Base-by-base conservation (phyloP, 1,140 invertebrate species). In the Zaprionus taronus region DNA sequence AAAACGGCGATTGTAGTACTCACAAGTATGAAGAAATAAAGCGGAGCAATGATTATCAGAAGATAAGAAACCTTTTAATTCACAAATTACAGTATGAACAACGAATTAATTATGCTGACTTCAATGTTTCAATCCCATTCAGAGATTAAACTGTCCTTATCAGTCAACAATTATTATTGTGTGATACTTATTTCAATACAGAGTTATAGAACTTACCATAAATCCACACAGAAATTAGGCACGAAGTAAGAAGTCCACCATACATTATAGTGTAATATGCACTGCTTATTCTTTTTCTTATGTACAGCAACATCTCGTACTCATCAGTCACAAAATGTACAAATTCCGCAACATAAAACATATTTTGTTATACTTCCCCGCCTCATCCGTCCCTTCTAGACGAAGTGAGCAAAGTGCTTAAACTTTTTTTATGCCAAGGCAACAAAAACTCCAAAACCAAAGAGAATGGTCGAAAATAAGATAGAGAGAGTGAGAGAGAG, bases 291-390 rank as follows among this genome's bases (percentile, higher is more conserved):
- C 44, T 58, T 70, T 24, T 31, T 34, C 47, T 24, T 28, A 9
- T 34, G 41, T 58, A 49, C 41, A 51, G 63, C 62, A 58, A 65
- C 68, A 60, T 73, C 55, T 74, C 55, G 58, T 49, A 47, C 65
- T 70, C 80, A 87, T 87, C 83, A 83, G 73, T 89, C 78, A 89
- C 80, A 81, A 73, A 87, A 83, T 87, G 80, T 73, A 83, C 68
- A 80, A 87, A 87, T 87, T 89, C 55, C 80, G 55, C 67, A 62
- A 75, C 84, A 87, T 84, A 89, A 87, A 87, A 83, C 84, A 84
- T 86, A 84, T 89, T 89, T 89, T 75, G 71, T 78, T 82, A 56
- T 72, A 64, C 53, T 60, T 53, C 34, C 57, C 17, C 63, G 28
- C 36, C 44, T n/a, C 6, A 5, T 17, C n/a, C 7, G 6, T 6